Conservation (phyloP, 2,113 vertebrate genomes). For the Limnothrissa miodon region DNA sequence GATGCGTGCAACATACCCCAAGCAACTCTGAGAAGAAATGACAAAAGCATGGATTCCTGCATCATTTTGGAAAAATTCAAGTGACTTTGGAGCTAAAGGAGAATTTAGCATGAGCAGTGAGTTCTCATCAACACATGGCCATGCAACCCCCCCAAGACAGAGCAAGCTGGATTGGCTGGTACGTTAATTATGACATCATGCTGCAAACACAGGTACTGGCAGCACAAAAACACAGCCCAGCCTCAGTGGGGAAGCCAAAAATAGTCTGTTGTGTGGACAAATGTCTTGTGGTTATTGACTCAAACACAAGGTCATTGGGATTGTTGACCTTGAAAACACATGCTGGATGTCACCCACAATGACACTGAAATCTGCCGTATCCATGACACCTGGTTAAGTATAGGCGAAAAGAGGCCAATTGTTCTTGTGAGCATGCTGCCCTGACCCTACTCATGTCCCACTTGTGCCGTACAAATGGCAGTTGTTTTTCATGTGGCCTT, state of each 20-base stretch:
- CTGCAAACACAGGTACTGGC: neutral
- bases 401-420: neutral
- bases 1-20: neutral
- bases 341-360: neutral
- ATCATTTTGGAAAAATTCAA: neutral
- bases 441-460: no score
- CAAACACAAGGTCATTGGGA: neutral
- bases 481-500: neutral
- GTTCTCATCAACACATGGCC: neutral
- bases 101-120: neutral
- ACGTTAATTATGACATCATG: slow-evolving; percentile 20
- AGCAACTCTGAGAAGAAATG: neutral
- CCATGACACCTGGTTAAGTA: neutral
- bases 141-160: neutral
- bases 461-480: neutral
- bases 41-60: neutral
- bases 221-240: neutral
- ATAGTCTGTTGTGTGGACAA: neutral
- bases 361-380: neutral
- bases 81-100: neutral
- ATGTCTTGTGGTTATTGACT: neutral
- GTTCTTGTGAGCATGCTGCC: neutral
- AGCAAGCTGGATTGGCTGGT: neutral
- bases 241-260: neutral
- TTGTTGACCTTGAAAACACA: neutral